Base-by-base conservation (phyloP, 2,888 invertebrate genomes). In the Timandra comae region DNA sequence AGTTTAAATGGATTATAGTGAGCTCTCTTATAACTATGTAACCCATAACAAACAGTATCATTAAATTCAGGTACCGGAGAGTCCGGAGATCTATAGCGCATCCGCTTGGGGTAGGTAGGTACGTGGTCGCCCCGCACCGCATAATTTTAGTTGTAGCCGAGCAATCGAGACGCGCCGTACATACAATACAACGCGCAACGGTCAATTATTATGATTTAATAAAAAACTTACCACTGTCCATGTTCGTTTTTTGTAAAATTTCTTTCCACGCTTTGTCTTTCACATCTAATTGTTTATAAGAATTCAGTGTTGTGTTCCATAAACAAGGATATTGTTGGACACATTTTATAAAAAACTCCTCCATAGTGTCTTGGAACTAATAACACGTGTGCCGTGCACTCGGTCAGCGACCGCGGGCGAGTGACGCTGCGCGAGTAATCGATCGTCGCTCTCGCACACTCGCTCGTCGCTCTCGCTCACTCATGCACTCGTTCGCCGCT, bases 341-440 rank as follows among this genome's bases (percentile, higher is more conserved):
- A 34, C 34, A 38, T 31, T 38, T 34, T 31, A 38, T 38, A 29
- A 34, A 38, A 31, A 31, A n/a, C n/a, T n/a, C n/a, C n/a, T n/a
- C n/a, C n/a, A 21, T n/a, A n/a, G n/a, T n/a, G n/a, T n/a, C n/a
- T n/a, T n/a, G n/a, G n/a, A n/a, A n/a, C n/a, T n/a, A n/a, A n/a
- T n/a, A n/a, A n/a, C n/a, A n/a, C n/a, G n/a, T n/a, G n/a, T n/a
- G n/a, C n/a, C n/a, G n/a, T n/a, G n/a, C n/a, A n/a, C n/a, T n/a
- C n/a, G n/a, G n/a, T n/a, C n/a, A n/a, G n/a, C n/a, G n/a, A n/a
- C n/a, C n/a, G n/a, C n/a, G n/a, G n/a, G n/a, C n/a, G n/a, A n/a
- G n/a, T n/a, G n/a, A n/a, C n/a, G n/a, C n/a, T n/a, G n/a, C n/a
- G n/a, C n/a, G n/a, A n/a, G n/a, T n/a, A n/a, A n/a, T n/a, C n/a